Conservation (phyloP, 2,888 invertebrate genomes). For the Drosophila demipolita region DNA sequence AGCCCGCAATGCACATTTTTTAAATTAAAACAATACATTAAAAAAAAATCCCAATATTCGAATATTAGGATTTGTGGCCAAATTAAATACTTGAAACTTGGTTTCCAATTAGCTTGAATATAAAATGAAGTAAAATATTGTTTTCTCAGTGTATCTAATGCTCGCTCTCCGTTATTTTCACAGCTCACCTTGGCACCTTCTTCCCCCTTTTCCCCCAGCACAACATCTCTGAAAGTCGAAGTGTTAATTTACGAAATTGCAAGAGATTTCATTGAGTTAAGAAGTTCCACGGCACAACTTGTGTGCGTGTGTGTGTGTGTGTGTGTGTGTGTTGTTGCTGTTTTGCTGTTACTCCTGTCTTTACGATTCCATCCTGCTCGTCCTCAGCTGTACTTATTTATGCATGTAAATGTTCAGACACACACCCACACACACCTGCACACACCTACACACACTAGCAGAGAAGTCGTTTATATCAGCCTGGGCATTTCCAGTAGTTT, state of each 20-base stretch:
- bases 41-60: too few relatives aligned
- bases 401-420: slow-evolving; percentile 72
- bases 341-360: slow-evolving; percentile 13
- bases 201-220: neutral
- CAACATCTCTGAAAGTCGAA: slow-evolving; percentile 44
- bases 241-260: slow-evolving; percentile 81
- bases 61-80: neutral
- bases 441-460: slow-evolving; percentile 1
- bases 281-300: slow-evolving; percentile 65
- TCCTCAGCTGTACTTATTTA: slow-evolving; percentile 60
- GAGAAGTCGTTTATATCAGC: slow-evolving; percentile 50
- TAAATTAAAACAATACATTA: neutral
- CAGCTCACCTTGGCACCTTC: slow-evolving; percentile 40
- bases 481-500: slow-evolving; percentile 64
- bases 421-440: neutral
- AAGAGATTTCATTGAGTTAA: slow-evolving; percentile 79
- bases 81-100: neutral
- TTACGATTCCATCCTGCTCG: slow-evolving; percentile 1
- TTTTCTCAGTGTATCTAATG: slow-evolving; percentile 1
- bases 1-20: neutral
- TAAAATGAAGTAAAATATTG: neutral
- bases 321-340: slow-evolving; percentile 7
- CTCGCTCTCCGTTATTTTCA: slow-evolving; percentile 45
- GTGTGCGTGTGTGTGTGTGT: slow-evolving; percentile 25
- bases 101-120: neutral